A percentile compares a stretch with the other conserved stretches of the same genome.
phyloP scores from a whole-genome alignment of 1,140 invertebrate species.

The Hydropsyche tenuis region DNA sequence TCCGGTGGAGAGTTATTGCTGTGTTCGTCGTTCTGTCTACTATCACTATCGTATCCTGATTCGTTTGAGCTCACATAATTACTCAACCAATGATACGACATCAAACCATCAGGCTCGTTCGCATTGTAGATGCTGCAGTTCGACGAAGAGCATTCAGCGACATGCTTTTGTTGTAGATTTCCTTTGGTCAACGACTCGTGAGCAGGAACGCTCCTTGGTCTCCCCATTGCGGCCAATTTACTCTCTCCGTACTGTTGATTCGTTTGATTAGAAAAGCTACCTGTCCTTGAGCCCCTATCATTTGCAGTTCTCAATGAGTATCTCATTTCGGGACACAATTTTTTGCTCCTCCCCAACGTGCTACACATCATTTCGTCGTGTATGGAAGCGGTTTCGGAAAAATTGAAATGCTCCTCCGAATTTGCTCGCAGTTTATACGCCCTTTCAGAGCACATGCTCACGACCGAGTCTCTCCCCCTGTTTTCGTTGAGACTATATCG shows the following conservation, averaged over 20 bases:
- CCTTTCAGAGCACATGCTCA: conserved; percentile 52
- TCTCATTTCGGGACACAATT: conserved; percentile 56
- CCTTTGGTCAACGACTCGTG: conserved; percentile 57
- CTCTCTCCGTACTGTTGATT: neutral
- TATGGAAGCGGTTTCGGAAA: conserved; percentile 60
- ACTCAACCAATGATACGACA: conserved; percentile 65
- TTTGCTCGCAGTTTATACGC: conserved; percentile 51
- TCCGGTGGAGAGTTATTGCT: conserved; percentile 62
- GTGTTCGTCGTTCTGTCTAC: conserved; percentile 66
- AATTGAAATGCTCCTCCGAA: conserved; percentile 61
- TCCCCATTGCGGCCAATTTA: conserved; percentile 56
- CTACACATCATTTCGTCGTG: conserved; percentile 57
- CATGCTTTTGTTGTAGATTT: conserved; percentile 57
- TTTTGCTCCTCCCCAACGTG: conserved; percentile 51
- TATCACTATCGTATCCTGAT: conserved; percentile 83
- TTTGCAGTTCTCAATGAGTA: conserved; percentile 53
- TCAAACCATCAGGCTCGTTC: conserved; percentile 52
- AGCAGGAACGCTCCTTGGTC: conserved; percentile 58
- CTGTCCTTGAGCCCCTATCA: conserved; percentile 1
- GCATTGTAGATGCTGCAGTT: conserved; percentile 60
- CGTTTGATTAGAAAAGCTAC: neutral
- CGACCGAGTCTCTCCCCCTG: conserved; percentile 59
- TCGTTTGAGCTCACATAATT: conserved; percentile 82
- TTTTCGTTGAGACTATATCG: conserved; percentile 62
- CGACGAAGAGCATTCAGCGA: conserved; percentile 57